Evolutionary conservation across 1,140 invertebrate species (phyloP), one percentile per base, ranked within the genome.

Genomic region (Frieseomelitta varia): DNA sequence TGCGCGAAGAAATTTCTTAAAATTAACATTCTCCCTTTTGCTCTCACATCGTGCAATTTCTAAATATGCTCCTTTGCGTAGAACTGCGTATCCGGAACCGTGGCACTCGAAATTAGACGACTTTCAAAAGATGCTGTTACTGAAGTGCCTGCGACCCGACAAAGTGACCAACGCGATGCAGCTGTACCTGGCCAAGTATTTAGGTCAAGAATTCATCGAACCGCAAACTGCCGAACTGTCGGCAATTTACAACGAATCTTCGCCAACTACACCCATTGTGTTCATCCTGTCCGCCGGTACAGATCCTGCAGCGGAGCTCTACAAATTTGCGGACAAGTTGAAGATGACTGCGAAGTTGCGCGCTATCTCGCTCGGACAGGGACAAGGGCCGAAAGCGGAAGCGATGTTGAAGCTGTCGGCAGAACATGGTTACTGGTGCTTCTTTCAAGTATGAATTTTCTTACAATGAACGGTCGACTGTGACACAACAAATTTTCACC

Each of bases 91-190:
- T 69, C 97, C 97, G 0, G 93, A 96, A 75, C 95, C 95, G 19
- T 94, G 96, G 90, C 93, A 96, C 19, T 91, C 86, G 0, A 95
- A 94, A 55, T 90, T 97, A 27, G 95, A 95, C 76, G 84, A 93
- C 1, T 97, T 98, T 93, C 96, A 97, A 89, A 96, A 96, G 86
- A 93, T 98, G 84, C 89, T 98, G 2, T 92, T 98, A 4, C 90
- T 98, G 4, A 97, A 97, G 85, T 97, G 96, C 91, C 89, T 98
- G 0, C 91, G 97, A 86, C 96, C 97, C 3, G 97, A 98, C 90
- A 97, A 97, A 93, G 95, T 97, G 0, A 96, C 96, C 1, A 97
- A 97, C 77, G 96, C 96, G 2, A 96, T 98, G 81, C 96, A 97
- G 91, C 93, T 95, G 12, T 97, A 96, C 92, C 92, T 97, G 3